Evolutionary conservation across 1,140 invertebrate species (phyloP), one percentile per base, ranked within the genome.

Genomic region (Branchinecta lindahli): DNA sequence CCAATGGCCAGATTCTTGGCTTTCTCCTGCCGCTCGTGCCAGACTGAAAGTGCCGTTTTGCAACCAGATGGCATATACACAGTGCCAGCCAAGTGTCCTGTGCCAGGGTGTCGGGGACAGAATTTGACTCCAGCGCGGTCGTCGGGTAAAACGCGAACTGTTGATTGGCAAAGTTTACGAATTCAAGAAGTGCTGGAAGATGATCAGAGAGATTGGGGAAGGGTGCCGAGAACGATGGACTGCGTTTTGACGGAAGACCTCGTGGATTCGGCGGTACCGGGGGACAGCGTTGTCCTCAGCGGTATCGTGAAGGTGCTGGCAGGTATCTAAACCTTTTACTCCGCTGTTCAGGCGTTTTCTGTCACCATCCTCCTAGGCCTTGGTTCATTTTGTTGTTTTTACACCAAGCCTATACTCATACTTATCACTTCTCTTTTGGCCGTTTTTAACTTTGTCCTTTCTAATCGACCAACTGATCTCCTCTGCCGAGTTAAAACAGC

Each of bases 241-340:
- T 88, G 93, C 77, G 91, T 94, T 79, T 79, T 97, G 33, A 83
- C 85, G 44, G 85, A 88, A 74, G 90, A 96, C 82, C 81, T 96
- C 66, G 89, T 94, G n/a, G 88, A 91, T 74, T 82, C 82, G 18
- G 92, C 92, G 75, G 84, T 88, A 72, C 90, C 93, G 44, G 95
- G 94, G 8, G 92, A 96, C 82, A 85, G 91, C 75, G 84, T 96
- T 1, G 89, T 87, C 18, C 80, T 97, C 9, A 89, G 88, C 72
- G 95, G 94, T 46, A 86, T 95, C 70, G 84, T 92, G 44, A 90
- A 89, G 81, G 88, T 88, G 70, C 18, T 61, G 18, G 18, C 12
- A 73, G 72, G 79, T 83, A 70, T 70, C 20, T 10, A 3, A 69
- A 69, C 15, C 0, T 66, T 45, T 8, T 68, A 0, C 5, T 4